Evolutionary conservation across 2,797 vertebrate species (phyloP).

Genomic region (Dicrostonyx torquatus): DNA sequence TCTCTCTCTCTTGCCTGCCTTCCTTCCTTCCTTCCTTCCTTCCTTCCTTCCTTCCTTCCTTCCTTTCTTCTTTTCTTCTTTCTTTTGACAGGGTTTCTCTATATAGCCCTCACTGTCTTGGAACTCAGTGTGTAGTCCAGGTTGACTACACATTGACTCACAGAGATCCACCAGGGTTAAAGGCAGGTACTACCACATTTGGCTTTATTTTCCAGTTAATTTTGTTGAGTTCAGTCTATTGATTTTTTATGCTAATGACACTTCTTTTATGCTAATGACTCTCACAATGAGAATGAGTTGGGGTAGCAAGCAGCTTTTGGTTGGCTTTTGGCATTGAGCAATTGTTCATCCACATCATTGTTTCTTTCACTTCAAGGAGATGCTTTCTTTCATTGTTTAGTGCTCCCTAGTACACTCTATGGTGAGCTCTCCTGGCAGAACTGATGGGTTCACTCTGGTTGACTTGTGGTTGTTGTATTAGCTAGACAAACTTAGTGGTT

Average conservation of each 20-base stretch:
- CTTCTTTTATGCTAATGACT: no score
- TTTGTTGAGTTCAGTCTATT: not conserved
- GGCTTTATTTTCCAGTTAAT: not conserved
- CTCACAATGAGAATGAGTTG: not conserved
- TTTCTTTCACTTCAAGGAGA: not conserved
- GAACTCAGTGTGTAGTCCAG: not conserved
- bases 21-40: not conserved
- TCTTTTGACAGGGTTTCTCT: not conserved
- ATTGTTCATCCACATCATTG: not conserved
- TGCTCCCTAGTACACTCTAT: not conserved
- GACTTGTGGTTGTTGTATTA: not conserved
- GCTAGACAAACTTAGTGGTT: not conserved
- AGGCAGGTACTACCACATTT: not conserved
- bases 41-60: no score
- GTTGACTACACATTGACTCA: not conserved
- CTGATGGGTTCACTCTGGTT: not conserved
- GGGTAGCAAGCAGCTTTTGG: not conserved
- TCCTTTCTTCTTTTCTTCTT: no score
- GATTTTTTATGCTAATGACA: not conserved
- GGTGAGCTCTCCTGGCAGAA: not conserved
- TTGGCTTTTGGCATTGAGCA: not conserved
- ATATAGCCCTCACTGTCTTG: not conserved
- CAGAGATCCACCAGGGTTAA: not conserved
- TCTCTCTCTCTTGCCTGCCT: no score
- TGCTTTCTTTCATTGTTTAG: not conserved